Conservation (phyloP, 2,113 vertebrate species). For the Barbus barbus region DNA sequence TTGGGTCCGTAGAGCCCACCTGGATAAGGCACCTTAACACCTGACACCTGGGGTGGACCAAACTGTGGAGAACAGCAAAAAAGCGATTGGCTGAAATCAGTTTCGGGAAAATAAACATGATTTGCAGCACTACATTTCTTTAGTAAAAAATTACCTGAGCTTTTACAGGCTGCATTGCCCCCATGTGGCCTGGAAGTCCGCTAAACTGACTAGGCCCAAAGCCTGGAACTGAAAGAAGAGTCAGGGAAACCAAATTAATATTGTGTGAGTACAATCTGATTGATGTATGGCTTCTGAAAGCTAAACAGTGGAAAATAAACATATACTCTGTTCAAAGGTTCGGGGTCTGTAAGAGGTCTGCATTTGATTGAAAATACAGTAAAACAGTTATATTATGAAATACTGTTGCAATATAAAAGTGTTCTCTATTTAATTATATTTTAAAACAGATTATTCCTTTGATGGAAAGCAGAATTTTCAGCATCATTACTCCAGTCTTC, state of each 20-base stretch:
- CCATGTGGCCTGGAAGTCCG: slow-evolving; percentile 82
- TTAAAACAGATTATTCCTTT: not conserved
- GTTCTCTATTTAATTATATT: not conserved
- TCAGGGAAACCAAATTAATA: not conserved
- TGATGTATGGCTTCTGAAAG: not conserved
- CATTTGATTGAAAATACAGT: not conserved
- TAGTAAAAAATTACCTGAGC: slow-evolving; percentile 75
- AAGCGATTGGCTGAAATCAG: not conserved
- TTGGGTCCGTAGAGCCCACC: slow-evolving; percentile 79
- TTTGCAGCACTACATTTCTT: not conserved
- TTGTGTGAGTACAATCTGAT: not conserved
- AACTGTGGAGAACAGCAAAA: slow-evolving; percentile 56
- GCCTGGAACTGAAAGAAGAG: slow-evolving; percentile 73
- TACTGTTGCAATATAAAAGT: not conserved
- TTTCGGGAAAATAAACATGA: not conserved
- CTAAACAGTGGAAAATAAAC: not conserved
- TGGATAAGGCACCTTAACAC: slow-evolving; percentile 84
- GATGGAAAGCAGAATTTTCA: not conserved
- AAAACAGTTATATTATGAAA: not conserved
- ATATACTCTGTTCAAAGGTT: not conserved
- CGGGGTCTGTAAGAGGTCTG: not conserved
- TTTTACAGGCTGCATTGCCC: slow-evolving; percentile 81
- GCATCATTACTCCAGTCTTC: not conserved
- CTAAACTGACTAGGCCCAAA: slow-evolving; percentile 83
- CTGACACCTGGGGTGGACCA: slow-evolving; percentile 73